Percentiles rank a stretch among this genome's conserved stretches.
phyloP scores from a whole-genome alignment of 2,113 vertebrate genomes.

The Lichenostomus cassidix region DNA sequence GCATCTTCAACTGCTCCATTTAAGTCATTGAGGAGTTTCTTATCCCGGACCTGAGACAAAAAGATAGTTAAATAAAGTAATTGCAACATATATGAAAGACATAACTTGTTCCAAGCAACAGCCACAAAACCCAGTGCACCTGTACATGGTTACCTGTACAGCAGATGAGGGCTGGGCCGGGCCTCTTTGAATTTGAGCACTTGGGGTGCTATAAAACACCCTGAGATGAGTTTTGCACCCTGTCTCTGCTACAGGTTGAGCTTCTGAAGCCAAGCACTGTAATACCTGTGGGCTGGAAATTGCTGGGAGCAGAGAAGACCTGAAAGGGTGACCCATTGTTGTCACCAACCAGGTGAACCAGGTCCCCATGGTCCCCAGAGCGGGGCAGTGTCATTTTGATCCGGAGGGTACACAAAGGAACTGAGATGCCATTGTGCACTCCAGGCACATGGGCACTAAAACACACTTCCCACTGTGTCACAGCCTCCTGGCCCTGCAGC shows the following conservation, averaged over 20 bases:
- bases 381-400: background rate
- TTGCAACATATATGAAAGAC: background rate
- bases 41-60: slow-evolving; percentile 77
- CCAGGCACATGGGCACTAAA: background rate
- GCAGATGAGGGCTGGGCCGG: background rate
- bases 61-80: background rate
- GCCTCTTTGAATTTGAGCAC: background rate
- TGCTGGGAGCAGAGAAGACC: background rate
- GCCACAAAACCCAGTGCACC: background rate
- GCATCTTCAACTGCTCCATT: slow-evolving; percentile 81
- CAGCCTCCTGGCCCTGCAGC: background rate
- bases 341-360: background rate
- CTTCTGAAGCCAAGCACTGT: background rate
- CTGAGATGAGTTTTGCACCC: background rate
- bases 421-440: background rate
- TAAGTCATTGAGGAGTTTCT: slow-evolving; percentile 82
- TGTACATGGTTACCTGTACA: background rate
- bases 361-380: accelerated
- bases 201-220: background rate
- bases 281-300: background rate
- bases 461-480: accelerated
- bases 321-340: background rate
- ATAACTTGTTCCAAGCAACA: background rate
- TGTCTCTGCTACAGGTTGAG: accelerated
- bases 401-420: background rate